phyloP scores from a whole-genome alignment of 2,113 vertebrate genomes.

The Tichodroma muraria region DNA sequence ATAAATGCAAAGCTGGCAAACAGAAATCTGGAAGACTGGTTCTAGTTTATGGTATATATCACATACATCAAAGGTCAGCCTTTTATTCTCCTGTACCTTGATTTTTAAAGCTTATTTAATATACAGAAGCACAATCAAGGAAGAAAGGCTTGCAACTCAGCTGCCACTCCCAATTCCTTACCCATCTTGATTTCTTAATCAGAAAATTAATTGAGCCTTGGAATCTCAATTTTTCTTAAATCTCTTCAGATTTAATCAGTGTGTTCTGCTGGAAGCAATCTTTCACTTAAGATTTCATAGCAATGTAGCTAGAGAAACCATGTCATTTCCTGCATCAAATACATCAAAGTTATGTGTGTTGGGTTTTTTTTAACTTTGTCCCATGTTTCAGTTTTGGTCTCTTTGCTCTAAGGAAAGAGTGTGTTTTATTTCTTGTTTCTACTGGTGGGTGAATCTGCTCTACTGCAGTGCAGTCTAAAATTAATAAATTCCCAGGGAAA shows the following conservation, averaged over 20 bases:
- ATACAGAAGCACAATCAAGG: constrained; percentile 4
- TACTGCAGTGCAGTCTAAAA: not conserved
- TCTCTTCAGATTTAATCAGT: constrained; percentile 12
- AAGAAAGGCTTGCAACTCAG: not conserved
- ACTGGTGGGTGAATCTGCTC: not conserved
- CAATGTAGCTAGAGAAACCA: not conserved
- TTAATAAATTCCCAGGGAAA: not conserved
- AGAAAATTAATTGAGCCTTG: constrained; percentile 32
- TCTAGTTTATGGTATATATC: constrained; percentile 25
- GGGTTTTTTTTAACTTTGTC: not conserved
- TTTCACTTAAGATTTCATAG: constrained; percentile 50
- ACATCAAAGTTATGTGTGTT: constrained; percentile 22
- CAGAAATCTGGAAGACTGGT: constrained; percentile 24
- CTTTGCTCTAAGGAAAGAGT: not conserved
- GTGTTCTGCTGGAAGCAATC: constrained; percentile 55
- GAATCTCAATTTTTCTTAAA: constrained; percentile 19
- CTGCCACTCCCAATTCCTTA: not conserved
- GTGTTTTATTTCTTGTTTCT: not conserved
- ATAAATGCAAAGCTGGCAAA: not conserved
- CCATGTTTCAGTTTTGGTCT: not conserved
- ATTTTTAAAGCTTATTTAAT: constrained; percentile 24
- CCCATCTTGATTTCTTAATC: constrained; percentile 24
- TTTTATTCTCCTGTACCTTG: not conserved
- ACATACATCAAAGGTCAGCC: constrained; percentile 22
- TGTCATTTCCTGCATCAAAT: constrained; percentile 39